These are phyloP conservation scores for Dicranocentrus wangi DNA, from an alignment of 2,888 invertebrate genomes.

Conservation along the genomic window DNA sequence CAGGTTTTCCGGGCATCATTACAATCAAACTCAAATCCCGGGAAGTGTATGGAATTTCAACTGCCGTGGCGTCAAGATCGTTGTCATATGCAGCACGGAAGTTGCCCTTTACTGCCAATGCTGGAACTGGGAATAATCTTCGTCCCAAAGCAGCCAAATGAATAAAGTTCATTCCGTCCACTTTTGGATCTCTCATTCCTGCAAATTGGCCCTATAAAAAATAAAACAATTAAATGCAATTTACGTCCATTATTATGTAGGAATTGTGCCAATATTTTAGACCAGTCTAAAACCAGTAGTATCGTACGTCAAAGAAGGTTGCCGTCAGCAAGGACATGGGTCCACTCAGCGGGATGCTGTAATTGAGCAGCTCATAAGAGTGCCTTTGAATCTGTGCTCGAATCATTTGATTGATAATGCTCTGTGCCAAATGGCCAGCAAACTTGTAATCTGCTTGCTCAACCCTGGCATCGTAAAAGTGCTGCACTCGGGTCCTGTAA, in stretches of 20 bases:
- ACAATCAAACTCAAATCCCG: conserved; percentile 85
- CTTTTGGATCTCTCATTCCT: conserved; percentile 65
- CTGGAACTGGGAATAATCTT: conserved; percentile 86
- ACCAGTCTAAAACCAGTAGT: no score
- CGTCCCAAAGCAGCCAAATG: conserved; percentile 85
- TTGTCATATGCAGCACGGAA: conserved; percentile 91
- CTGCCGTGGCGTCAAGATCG: conserved; percentile 87
- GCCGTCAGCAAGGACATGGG: conserved; percentile 72
- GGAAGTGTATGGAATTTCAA: conserved; percentile 81
- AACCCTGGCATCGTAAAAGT: conserved; percentile 90
- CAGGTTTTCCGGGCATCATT: conserved; percentile 81
- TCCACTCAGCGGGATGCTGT: conserved; percentile 71
- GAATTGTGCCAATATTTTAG: no score
- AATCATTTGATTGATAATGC: conserved; percentile 75
- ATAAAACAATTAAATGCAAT: not conserved
- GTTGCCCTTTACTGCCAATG: conserved; percentile 75
- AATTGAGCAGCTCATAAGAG: conserved; percentile 72
- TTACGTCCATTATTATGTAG: no score
- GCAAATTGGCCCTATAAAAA: conserved; percentile 71
- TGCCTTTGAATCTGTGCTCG: conserved; percentile 72
- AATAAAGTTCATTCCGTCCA: conserved; percentile 80
- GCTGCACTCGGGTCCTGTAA: conserved; percentile 90
- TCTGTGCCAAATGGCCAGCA: conserved; percentile 86
- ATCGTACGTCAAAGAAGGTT: conserved; percentile 71
- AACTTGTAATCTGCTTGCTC: conserved; percentile 89